Evolutionary conservation across 2,113 vertebrate species (phyloP), one percentile per base, ranked within the genome.

Genomic region (Sinocyclocheilus rhinocerous): DNA sequence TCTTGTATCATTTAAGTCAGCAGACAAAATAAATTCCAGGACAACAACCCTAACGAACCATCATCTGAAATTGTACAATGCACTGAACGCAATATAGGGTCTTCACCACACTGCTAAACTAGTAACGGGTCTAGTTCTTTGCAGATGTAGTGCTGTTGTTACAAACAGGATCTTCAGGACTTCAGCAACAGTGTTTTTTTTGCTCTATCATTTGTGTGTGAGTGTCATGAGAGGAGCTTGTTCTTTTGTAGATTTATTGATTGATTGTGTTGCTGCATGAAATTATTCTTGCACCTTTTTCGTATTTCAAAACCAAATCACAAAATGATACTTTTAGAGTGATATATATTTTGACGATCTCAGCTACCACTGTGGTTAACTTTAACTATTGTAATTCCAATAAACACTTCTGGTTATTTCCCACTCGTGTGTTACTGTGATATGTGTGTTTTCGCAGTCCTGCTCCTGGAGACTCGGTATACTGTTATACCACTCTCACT

Each of bases 271-370:
- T 15, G 1, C 7, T 36, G 59, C 13, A 11, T 77, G 22, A 26
- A 9, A 22, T 45, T 11, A 52, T 16, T 48, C 20, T 81, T 50
- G n/a, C 61, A 67, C n/a, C n/a, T 81, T 81, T 81, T 45, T 48
- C 4, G 69, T 82, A 82, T 80, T 80, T 63, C 33, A 61, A 80
- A n/a, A 15, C 9, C 63, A 59, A 57, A 12, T n/a, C 6, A n/a
- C 33, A n/a, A 63, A 48, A 42, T 63, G 4, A 4, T 16, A 15
- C 22, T 63, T 63, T 42, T 61, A 80, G 6, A 63, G 22, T 61
- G 20, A 42, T 1, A 1, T 42, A 61, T 79, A 57, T 61, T 61
- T 79, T 63, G 18, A 26, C 36, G 6, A 63, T 80, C 22, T 80
- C 55, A 0, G 20, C 77, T 42, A 42, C 20, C 3, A 6, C 29